Conservation (phyloP, 2,113 vertebrate species). For the Uropsilus gracilis region DNA sequence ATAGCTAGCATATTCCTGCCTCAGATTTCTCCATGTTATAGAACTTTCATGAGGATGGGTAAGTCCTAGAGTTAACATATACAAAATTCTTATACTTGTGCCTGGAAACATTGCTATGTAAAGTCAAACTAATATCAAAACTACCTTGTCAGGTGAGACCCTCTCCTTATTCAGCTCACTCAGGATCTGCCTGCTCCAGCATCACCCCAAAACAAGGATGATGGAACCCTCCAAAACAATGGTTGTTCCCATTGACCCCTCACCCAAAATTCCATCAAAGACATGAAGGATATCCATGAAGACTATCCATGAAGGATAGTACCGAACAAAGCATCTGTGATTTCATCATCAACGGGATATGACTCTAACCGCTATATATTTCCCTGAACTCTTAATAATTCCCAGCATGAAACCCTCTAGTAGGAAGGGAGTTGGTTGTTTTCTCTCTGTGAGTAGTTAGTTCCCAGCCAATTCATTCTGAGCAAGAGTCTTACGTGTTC, state of each 20-base stretch:
- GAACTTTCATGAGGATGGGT: not conserved
- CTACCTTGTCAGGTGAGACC: not conserved
- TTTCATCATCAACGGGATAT: not conserved
- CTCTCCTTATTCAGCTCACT: not conserved
- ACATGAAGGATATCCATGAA: not conserved
- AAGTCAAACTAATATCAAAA: not conserved
- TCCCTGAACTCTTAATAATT: not conserved
- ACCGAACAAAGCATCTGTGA: not conserved
- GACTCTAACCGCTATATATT: slow-evolving; percentile 26
- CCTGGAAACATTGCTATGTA: not conserved
- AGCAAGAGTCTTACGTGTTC: not conserved
- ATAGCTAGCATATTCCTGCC: not conserved
- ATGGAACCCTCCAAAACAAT: no score
- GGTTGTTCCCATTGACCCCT: fast-evolving
- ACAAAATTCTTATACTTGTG: not conserved
- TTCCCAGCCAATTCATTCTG: not conserved
- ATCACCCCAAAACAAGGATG: not conserved
- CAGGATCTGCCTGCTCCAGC: not conserved
- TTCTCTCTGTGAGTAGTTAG: not conserved
- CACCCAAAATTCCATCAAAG: not conserved
- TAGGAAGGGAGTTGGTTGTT: not conserved
- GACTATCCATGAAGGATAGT: no score
- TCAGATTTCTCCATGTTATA: slow-evolving; percentile 3
- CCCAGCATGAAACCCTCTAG: not conserved
- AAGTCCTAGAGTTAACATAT: not conserved